Percentiles rank a stretch among this genome's conserved stretches.
Evolutionary conservation across 2,888 invertebrate genomes (phyloP).

Genomic region (Trichogramma dendrolimi): DNA sequence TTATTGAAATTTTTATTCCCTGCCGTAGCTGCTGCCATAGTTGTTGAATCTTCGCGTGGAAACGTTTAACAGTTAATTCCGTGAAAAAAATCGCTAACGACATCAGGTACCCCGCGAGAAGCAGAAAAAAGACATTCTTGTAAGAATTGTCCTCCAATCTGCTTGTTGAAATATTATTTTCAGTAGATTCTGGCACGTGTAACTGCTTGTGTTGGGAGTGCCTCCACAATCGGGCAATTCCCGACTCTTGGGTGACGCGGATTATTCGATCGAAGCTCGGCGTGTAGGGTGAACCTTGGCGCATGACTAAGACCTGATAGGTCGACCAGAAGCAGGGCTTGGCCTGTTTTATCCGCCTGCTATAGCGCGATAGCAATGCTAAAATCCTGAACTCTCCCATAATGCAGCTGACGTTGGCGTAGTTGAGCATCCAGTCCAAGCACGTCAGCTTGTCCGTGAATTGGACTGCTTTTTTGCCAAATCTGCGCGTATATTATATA

Average conservation of each 20-base stretch:
- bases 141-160: no score
- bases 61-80: no score
- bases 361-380: neutral
- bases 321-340: slow-evolving; percentile 18
- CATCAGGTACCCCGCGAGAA: no score
- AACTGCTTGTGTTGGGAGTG: no score
- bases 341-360: slow-evolving; percentile 3
- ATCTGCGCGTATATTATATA: neutral
- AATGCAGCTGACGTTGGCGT: neutral
- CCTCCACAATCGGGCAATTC: neutral
- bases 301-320: slow-evolving; percentile 1
- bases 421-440: neutral
- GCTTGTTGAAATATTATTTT: no score
- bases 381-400: neutral
- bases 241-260: neutral
- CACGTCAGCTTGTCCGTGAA: neutral
- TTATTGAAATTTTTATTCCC: no score
- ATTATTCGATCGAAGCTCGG: neutral
- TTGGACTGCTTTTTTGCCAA: neutral
- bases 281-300: slow-evolving; percentile 18
- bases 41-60: no score
- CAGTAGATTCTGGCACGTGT: no score
- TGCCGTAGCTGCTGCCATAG: no score
- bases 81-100: no score
- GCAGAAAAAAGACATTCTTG: no score